These are phyloP conservation scores for Mola mola DNA, from an alignment of 2,113 vertebrate species.

Conservation along the genomic window DNA sequence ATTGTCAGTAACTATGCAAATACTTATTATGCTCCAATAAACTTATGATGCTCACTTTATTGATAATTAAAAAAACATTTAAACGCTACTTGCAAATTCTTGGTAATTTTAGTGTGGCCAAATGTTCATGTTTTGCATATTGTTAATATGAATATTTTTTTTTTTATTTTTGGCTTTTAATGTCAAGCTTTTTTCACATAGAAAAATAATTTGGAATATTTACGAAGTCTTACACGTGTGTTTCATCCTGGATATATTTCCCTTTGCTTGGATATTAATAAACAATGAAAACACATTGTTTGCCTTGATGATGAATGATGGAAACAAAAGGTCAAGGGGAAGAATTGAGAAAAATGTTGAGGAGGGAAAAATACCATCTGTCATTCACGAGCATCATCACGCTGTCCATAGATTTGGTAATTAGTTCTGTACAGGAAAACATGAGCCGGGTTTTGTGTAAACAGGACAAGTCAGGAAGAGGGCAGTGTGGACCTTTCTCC, in stretches of 20 bases:
- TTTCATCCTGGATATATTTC: not conserved
- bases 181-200: not conserved
- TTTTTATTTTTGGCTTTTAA: not conserved
- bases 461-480: not conserved
- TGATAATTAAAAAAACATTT: too few species aligned
- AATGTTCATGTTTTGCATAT: too few species aligned
- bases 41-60: too few species aligned
- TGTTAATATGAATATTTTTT: too few species aligned
- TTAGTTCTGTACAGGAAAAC: not conserved
- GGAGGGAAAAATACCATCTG: slow-evolving; percentile 1
- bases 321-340: not conserved
- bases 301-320: not conserved
- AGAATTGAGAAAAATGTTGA: not conserved
- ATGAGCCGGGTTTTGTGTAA: not conserved
- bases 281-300: too few species aligned
- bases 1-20: not conserved
- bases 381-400: slow-evolving; percentile 14
- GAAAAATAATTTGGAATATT: not conserved
- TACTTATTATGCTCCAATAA: not conserved
- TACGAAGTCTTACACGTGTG: not conserved
- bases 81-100: too few species aligned
- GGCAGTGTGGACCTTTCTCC: not conserved
- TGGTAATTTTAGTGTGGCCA: too few species aligned
- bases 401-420: slow-evolving; percentile 7
- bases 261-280: not conserved